Percentiles rank a stretch among this genome's conserved stretches.
phyloP scores from a whole-genome alignment of 2,113 vertebrate genomes.

The Erinaceus europaeus region DNA sequence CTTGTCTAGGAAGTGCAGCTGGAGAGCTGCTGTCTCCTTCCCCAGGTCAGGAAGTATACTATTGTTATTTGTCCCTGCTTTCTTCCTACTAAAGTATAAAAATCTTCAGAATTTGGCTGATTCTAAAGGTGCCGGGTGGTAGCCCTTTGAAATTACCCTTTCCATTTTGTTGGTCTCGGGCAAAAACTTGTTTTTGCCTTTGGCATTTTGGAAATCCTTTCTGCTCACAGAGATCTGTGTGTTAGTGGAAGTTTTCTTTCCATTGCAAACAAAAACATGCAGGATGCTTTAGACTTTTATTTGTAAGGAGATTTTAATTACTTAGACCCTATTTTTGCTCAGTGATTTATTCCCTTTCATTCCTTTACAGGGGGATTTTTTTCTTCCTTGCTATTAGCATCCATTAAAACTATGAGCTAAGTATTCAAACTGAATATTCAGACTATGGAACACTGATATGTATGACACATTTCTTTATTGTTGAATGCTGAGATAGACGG shows the following conservation, averaged over 20 bases:
- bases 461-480: slow-evolving; percentile 21
- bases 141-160: slow-evolving; percentile 33
- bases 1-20: slow-evolving; percentile 74
- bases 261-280: not conserved
- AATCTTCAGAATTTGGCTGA: slow-evolving; percentile 13
- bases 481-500: slow-evolving; percentile 1
- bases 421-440: slow-evolving; percentile 45
- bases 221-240: not conserved
- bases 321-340: not conserved
- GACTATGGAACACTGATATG: not conserved
- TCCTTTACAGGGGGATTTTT: not conserved
- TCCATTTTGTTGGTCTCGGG: slow-evolving; percentile 3
- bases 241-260: not conserved
- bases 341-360: slow-evolving; percentile 19
- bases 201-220: not conserved
- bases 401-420: slow-evolving; percentile 1
- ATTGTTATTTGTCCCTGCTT: slow-evolving; percentile 52
- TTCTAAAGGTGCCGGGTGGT: not conserved
- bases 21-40: slow-evolving; percentile 39
- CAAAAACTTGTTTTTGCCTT: slow-evolving; percentile 16
- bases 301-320: slow-evolving; percentile 4
- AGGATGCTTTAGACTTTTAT: slow-evolving; percentile 14
- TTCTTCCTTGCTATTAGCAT: not conserved
- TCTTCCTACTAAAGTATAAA: slow-evolving; percentile 59
- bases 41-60: slow-evolving; percentile 55